Conservation (phyloP, 2,797 vertebrate genomes). For the Telmatherina bonti region DNA sequence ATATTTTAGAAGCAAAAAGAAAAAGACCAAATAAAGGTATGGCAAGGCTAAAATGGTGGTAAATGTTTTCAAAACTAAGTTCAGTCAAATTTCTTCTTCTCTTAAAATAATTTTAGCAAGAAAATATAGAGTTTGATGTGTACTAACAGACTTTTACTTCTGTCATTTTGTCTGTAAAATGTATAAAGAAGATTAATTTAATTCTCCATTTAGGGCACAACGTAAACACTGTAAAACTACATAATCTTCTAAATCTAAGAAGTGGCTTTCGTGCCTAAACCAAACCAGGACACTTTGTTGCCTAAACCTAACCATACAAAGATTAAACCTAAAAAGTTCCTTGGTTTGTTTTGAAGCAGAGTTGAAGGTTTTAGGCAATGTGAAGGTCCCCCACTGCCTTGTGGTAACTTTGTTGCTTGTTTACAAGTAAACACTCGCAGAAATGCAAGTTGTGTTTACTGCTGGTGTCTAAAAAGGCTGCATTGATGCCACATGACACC, state of each 20-base stretch:
- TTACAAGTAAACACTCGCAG: not conserved
- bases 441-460: not conserved
- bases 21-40: not conserved
- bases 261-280: not conserved
- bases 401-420: not conserved
- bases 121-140: not conserved
- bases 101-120: not conserved
- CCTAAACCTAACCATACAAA: not conserved
- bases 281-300: not conserved
- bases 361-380: no score
- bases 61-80: not conserved
- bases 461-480: not conserved
- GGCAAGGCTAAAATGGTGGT: not conserved
- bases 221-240: not conserved
- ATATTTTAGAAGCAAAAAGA: not conserved
- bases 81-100: no score
- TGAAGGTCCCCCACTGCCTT: not conserved
- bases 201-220: no score
- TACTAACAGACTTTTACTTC: not conserved
- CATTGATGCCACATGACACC: not conserved
- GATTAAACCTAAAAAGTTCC: not conserved
- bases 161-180: not conserved
- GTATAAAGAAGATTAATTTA: no score
- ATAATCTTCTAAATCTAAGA: not conserved
- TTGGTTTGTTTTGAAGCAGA: no score